phyloP scores from a whole-genome alignment of 1,140 invertebrate genomes.

The Brachionus sp. region DNA sequence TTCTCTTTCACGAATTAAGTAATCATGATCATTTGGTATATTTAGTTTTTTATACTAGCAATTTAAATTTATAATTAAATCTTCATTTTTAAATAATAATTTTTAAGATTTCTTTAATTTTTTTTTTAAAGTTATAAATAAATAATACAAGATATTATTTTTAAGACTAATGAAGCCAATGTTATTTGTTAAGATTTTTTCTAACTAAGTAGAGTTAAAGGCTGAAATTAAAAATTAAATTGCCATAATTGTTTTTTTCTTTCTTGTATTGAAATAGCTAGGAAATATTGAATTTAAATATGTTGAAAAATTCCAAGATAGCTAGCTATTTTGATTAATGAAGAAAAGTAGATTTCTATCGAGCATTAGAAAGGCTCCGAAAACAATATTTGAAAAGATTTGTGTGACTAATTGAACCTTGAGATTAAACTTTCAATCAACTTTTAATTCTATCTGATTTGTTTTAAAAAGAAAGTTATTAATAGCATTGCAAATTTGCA shows the following conservation, averaged over 20 bases:
- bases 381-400: neutral
- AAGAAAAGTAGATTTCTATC: neutral
- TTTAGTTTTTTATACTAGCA: too few relatives aligned
- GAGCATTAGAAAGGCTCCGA: neutral
- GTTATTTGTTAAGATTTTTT: too few relatives aligned
- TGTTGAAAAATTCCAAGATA: neutral
- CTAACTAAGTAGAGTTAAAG: too few relatives aligned
- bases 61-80: too few relatives aligned
- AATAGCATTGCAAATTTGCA: neutral
- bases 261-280: neutral
- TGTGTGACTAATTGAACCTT: neutral
- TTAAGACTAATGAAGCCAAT: too few relatives aligned
- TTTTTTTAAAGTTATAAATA: too few relatives aligned
- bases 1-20: neutral
- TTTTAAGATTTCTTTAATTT: too few relatives aligned
- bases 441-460: neutral
- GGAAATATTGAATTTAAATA: neutral
- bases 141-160: too few relatives aligned
- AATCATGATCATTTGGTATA: too few relatives aligned
- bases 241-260: too few relatives aligned
- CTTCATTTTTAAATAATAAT: too few relatives aligned
- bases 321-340: neutral
- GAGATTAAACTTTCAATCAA: neutral
- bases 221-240: too few relatives aligned
- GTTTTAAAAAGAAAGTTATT: neutral